These are phyloP conservation scores for Saturnia pavonia DNA, from an alignment of 2,888 invertebrate species.

Conservation along the genomic window DNA sequence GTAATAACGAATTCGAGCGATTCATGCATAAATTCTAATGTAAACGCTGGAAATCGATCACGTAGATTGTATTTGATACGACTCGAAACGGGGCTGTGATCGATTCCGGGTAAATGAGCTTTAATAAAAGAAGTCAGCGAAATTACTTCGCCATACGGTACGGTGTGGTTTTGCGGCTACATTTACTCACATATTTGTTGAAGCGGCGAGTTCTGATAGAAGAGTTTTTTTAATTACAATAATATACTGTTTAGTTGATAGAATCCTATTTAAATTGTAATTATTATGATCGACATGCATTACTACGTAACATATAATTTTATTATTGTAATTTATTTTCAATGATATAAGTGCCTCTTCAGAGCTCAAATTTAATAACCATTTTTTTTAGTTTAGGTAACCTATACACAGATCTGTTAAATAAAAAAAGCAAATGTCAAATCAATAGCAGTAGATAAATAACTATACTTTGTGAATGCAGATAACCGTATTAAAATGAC, in stretches of 20 bases:
- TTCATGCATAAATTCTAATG: slow-evolving; percentile 20
- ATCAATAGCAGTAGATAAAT: neutral
- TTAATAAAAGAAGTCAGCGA: slow-evolving; percentile 20
- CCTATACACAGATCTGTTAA: neutral
- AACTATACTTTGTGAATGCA: neutral
- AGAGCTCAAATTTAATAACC: no score
- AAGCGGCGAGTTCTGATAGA: neutral
- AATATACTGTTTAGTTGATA: neutral
- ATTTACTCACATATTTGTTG: slow-evolving; percentile 5
- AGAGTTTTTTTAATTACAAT: neutral
- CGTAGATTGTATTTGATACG: slow-evolving; percentile 15
- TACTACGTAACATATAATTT: no score
- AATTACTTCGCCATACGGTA: slow-evolving; percentile 13
- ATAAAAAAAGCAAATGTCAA: slow-evolving; percentile 2
- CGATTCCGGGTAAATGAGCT: slow-evolving; percentile 20
- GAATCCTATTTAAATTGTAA: neutral
- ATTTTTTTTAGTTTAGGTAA: no score
- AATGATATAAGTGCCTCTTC: no score
- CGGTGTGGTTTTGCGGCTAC: slow-evolving; percentile 1
- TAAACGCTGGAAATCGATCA: slow-evolving; percentile 19
- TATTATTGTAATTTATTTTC: no score
- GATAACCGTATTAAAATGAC: slow-evolving; percentile 13
- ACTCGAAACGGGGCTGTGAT: slow-evolving; percentile 12
- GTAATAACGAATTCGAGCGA: neutral
- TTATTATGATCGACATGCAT: no score